Base-by-base conservation (phyloP, 2,797 vertebrate species). In the Rhinoraja longicauda region DNA sequence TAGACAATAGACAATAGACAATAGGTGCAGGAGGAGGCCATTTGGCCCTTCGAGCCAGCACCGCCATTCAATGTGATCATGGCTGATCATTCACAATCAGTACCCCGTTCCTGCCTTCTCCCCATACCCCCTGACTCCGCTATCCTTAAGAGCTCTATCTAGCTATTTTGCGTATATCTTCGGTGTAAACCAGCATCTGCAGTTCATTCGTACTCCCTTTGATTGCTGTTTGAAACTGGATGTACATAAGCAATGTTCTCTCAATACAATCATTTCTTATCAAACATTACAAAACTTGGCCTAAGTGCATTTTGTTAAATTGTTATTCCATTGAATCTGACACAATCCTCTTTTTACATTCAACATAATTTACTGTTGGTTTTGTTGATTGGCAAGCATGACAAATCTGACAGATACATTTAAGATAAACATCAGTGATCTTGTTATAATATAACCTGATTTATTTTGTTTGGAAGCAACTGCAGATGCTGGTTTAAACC, bases 371-470 rank as follows among this genome's bases (percentile, higher is more conserved):
- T 88, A 64, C 84, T 67, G 15, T 62, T 67, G 59, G 17, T 19
- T 29, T 36, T 32, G 29, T 0, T 9, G 84, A 88, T 67, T 15
- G 84, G 32, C 59, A 88, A n/a, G n/a, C 36, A 36, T 21, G n/a
- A 88, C 84, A 88, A 88, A 67, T 32, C 84, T 67, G 84, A 67
- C 84, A 67, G 59, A 8, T n/a, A 88, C 36, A 88, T 88, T 67
- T 62, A 29, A 36, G 84, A 36, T 67, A 67, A 67, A 67, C 13
- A 88, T 86, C 62, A 88, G 67, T 19, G 62, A 32, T 36, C 32
- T 88, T 67, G 59, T 67, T 64, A 36, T n/a, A 62, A n/a, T 62
- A 26, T 8, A n/a, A 36, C 24, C 70, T 26, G 21, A 26, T 3
- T 72, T 24, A 13, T 67, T 67, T 19, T 15, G 9, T 67, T 45